Base-by-base conservation (phyloP, 2,888 invertebrate species). In the Macaria notata region DNA sequence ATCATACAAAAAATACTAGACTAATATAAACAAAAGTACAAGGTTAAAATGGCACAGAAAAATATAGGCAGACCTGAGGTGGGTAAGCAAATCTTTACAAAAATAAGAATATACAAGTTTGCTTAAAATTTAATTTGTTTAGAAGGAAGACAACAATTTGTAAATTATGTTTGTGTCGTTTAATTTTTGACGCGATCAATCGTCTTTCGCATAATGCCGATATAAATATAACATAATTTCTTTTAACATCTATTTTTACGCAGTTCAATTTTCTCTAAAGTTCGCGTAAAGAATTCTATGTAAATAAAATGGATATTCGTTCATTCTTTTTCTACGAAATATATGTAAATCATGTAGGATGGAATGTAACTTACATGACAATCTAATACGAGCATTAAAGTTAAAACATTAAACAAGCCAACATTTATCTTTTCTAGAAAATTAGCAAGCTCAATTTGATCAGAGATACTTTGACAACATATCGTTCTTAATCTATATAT, bases 1-100 rank as follows among this genome's bases (percentile, higher is more conserved):
- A 19, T 29, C 47, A 43, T 38, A 31, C 5, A 29, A 3, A 33
- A 47, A 8, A 9, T 39, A 36, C 41, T 30, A 45, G 63, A 62
- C 58, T 60, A 61, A 52, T 60, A 64, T 56, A 59, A 51, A 68
- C 56, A 41, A 4, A 41, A 9, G 41, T 41, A 41, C 4, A 41
- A 41, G 9, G 41, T 8, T 9, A 41, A 19, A 77, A 85, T 86
- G 84, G 85, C 85, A 86, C 86, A 77, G 67, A 66, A 56, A 70
- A 67, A 41, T 41, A 41, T 9, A 41, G n/a, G n/a, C 61, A 66
- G 63, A 65, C 68, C 69, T 36, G 65, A 80, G 86, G 86, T 85
- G 86, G 86, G 86, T 68, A 76, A 75, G 70, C 66, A 69, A 67
- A 61, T 63, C 63, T 64, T 33, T 9, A 46, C 39, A 42, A 46